These are phyloP conservation scores for Eubasilissa regina DNA, from an alignment of 1,140 invertebrate species.

Conservation along the genomic window DNA sequence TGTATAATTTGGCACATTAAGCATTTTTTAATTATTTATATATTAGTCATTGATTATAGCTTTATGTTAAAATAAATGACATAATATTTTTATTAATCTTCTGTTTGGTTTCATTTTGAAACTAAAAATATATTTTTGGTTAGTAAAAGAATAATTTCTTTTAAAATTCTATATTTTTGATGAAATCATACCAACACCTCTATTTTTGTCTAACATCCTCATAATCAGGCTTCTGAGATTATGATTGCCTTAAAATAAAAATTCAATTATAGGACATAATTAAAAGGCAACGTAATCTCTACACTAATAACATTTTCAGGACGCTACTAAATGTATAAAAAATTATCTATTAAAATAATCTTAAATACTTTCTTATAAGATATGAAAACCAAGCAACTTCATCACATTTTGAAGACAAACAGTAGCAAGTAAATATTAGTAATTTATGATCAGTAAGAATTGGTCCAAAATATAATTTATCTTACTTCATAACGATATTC, in stretches of 20 bases:
- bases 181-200: neutral
- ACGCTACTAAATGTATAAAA: neutral
- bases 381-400: slow-evolving; percentile 5
- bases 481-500: slow-evolving; percentile 1
- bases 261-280: neutral
- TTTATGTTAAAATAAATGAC: slow-evolving; percentile 9
- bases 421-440: slow-evolving; percentile 1
- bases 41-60: slow-evolving; percentile 33
- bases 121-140: neutral
- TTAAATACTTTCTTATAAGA: slow-evolving; percentile 20
- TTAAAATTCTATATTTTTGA: slow-evolving; percentile 1
- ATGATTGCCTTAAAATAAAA: neutral
- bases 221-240: neutral
- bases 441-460: slow-evolving; percentile 40
- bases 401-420: slow-evolving; percentile 19
- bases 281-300: neutral
- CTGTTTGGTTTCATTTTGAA: neutral
- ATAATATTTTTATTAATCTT: neutral
- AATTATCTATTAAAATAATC: slow-evolving; percentile 16
- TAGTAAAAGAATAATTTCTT: neutral
- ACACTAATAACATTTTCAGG: slow-evolving; percentile 1
- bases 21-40: slow-evolving; percentile 15
- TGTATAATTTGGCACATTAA: slow-evolving; percentile 38
- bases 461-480: slow-evolving; percentile 38
- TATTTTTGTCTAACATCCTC: neutral